Evolutionary conservation across 2,113 vertebrate species (phyloP).

Genomic region (Emydocephalus ijimae): DNA sequence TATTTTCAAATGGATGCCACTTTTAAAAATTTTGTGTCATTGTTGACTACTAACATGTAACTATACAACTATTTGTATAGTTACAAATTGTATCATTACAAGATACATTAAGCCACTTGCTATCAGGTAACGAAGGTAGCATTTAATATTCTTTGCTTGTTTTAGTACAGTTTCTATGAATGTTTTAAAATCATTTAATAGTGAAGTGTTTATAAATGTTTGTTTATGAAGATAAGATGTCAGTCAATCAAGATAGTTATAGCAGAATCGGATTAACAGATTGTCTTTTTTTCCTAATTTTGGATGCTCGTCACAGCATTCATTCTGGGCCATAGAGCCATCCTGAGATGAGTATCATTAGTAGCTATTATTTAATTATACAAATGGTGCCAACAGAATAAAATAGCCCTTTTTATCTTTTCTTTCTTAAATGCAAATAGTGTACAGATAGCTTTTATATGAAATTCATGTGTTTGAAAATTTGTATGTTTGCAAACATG

Average conservation of each 20-base stretch:
- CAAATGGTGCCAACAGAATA: accelerated
- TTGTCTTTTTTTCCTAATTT: background rate
- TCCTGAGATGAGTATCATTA: accelerated
- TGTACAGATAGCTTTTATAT: background rate
- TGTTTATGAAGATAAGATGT: background rate
- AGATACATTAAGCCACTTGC: background rate
- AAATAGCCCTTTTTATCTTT: accelerated
- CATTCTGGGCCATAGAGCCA: background rate
- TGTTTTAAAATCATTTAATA: background rate
- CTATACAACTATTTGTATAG: background rate
- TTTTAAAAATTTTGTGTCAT: background rate
- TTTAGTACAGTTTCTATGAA: background rate
- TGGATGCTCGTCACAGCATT: background rate
- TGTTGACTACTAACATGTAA: background rate
- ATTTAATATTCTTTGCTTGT: background rate
- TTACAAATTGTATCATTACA: background rate
- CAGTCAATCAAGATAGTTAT: background rate
- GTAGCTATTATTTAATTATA: accelerated
- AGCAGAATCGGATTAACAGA: background rate
- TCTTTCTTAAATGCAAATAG: accelerated
- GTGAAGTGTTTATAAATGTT: background rate
- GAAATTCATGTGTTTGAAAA: background rate
- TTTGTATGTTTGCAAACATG: background rate
- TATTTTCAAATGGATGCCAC: accelerated
- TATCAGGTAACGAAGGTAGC: background rate